Conservation (phyloP, 2,113 vertebrate genomes). For the Ceyx melanurus region DNA sequence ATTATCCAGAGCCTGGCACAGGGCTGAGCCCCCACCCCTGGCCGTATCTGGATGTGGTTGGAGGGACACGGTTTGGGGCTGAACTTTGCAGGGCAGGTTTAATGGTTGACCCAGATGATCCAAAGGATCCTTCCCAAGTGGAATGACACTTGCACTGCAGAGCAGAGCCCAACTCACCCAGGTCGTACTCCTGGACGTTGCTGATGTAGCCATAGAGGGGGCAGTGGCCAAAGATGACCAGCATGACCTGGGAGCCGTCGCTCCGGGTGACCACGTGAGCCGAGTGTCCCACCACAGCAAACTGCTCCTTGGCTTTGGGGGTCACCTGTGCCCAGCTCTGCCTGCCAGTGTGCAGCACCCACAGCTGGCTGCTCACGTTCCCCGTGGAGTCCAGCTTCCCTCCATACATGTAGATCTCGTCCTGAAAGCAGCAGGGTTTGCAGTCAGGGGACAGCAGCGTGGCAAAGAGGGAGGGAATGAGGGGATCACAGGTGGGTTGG, state of each 20-base stretch:
- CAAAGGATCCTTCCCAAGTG: no score
- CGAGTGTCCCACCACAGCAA: constrained; percentile 93
- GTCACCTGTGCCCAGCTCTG: constrained; percentile 83
- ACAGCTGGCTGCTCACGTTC: constrained; percentile 92
- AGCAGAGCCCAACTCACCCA: constrained; percentile 77
- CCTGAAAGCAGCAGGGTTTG: constrained; percentile 69
- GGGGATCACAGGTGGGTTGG: no score
- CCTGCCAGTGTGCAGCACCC: constrained; percentile 88
- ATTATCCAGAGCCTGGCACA: no score
- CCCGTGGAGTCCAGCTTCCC: constrained; percentile 93
- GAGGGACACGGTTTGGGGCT: no score
- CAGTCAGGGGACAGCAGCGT: neutral
- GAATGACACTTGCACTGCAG: no score
- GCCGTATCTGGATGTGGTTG: no score
- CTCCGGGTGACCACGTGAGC: constrained; percentile 84
- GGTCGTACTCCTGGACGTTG: constrained; percentile 90
- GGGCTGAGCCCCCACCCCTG: no score
- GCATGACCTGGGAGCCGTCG: constrained; percentile 80
- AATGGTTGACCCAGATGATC: no score
- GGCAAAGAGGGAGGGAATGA: no score
- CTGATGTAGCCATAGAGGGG: constrained; percentile 96
- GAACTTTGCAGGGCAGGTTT: no score
- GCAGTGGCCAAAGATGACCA: constrained; percentile 95
- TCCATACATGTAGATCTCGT: constrained; percentile 95
- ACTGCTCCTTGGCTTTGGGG: constrained; percentile 87